Base-by-base conservation (phyloP, 2,797 vertebrate genomes). In the Tiaroga cobitis region DNA sequence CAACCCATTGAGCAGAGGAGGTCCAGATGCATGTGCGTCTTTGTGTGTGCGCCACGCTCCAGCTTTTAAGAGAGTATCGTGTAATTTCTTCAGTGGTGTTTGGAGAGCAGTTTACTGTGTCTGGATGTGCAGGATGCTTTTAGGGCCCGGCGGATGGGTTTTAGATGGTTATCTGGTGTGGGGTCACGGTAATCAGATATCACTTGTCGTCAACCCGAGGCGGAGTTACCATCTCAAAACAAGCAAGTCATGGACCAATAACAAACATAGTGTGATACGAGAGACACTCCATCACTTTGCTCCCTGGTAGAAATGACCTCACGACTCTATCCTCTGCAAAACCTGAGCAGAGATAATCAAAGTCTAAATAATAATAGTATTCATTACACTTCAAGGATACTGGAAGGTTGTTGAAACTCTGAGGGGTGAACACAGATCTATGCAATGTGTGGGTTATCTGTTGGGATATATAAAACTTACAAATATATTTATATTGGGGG, bases 201-300 rank as follows among this genome's bases (percentile, higher is more conserved):
- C 11, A 89, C 90, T 92, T 93, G 91, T 94, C 92, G 93, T 92
- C 83, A 89, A 85, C 93, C 93, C 92, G 94, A 94, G 92, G 92
- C 81, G 81, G 86, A 86, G 85, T 89, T 80, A 88, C 83, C 83
- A 69, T 88, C 82, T 89, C 82, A 90, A 89, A 88, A 89, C 93
- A 94, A 94, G 93, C 91, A 93, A 88, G 86, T 83, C 84, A 92
- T 70, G 84, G 51, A 87, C 79, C 91, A 93, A 95, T 92, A 94
- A 93, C 91, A 94, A 94, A 92, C 94, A 95, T 91, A 91, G 86
- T 61, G 78, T 76, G 85, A 79, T 84, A 91, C 54, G 85, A 89
- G 67, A 77, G 86, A 88, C 32, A n/a, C 73, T 80, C 61, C 69
- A 29, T 63, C 56, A 41, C 82, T 85, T 87, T 83, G 75, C 82